Evolutionary conservation across 2,888 invertebrate genomes (phyloP), one percentile per base, ranked within the genome.

Genomic region (Seira sanloemensis): DNA sequence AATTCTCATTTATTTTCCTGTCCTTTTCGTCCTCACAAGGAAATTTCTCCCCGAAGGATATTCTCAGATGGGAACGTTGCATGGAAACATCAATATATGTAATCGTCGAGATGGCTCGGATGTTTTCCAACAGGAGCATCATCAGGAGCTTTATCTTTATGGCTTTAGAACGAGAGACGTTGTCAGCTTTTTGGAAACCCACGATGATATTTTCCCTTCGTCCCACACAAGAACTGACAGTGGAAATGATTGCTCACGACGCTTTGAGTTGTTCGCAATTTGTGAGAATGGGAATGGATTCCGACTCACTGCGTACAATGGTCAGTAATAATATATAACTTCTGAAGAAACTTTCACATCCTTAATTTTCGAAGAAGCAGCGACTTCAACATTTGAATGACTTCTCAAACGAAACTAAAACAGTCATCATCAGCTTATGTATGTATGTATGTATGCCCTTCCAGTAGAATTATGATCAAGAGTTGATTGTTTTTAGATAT

Each of bases 61-160:
- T 91, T 91, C 93, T 85, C 95, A 95, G 90, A 95, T 93, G 91
- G 95, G 95, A 2, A 91, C 92, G 0, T 90, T 94, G 19, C 92
- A 93, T 86, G 95, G 95, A 0, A 92, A 92, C 19, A 90, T 94
- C 79, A 88, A 85, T 69, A 79, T 90, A 67, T 92, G 91, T 75
- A 91, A 92, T 0, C 91, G 92, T 69, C 91, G 90, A 0, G 23
- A 78, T 21, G 71, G 16, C 69, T 25, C 46, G 5, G 25, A 66
- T 37, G 37, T n/a, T 21, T 23, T 66, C 37, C 16, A 2, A 1
- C 9, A 68, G 16, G 25, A 73, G 1, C 62, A 58, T 7, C 68
- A 73, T 68, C 67, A 77, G 18, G 62, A 62, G 21, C 68, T 83
- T 23, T 83, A 83, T 73, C 83, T 83, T 9, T 78, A 68, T 23